A percentile compares a stretch with the other conserved stretches of the same genome.
phyloP scores from a whole-genome alignment of 2,797 vertebrate genomes.

The Spondyliosoma cantharus region DNA sequence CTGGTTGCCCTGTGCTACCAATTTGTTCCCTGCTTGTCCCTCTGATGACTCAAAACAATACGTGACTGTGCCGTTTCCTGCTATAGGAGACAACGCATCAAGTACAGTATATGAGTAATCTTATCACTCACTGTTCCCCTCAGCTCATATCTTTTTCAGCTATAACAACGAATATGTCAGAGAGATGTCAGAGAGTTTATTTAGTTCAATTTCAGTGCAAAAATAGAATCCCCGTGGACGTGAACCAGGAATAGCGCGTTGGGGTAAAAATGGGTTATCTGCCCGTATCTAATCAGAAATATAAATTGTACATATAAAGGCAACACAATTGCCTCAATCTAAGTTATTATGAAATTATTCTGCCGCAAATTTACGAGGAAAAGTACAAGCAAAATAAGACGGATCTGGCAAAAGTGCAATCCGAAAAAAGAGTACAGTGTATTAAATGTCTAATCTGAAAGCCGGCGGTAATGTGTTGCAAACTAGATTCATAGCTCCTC shows the following conservation, averaged over 20 bases:
- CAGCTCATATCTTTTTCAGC: not conserved
- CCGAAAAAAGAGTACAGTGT: not conserved
- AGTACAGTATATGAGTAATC: constrained; percentile 7
- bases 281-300: constrained; percentile 10
- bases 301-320: not conserved
- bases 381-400: not conserved
- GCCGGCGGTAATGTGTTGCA: constrained; percentile 5
- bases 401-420: not conserved
- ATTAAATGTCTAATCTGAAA: constrained; percentile 27
- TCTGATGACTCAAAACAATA: constrained; percentile 45
- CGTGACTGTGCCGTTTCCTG: constrained; percentile 10
- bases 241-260: constrained; percentile 28
- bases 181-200: constrained; percentile 50
- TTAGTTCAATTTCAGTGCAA: constrained; percentile 37
- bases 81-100: constrained; percentile 31
- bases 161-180: constrained; percentile 39
- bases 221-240: constrained; percentile 19
- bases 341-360: constrained; percentile 4
- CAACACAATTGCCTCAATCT: not conserved
- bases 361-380: not conserved
- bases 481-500: constrained; percentile 3
- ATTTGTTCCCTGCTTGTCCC: constrained; percentile 20
- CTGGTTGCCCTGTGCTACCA: constrained; percentile 17
- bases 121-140: constrained; percentile 15
- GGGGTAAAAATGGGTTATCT: constrained; percentile 35